phyloP scores from a whole-genome alignment of 2,113 vertebrate species.

The Scalopus aquaticus region DNA sequence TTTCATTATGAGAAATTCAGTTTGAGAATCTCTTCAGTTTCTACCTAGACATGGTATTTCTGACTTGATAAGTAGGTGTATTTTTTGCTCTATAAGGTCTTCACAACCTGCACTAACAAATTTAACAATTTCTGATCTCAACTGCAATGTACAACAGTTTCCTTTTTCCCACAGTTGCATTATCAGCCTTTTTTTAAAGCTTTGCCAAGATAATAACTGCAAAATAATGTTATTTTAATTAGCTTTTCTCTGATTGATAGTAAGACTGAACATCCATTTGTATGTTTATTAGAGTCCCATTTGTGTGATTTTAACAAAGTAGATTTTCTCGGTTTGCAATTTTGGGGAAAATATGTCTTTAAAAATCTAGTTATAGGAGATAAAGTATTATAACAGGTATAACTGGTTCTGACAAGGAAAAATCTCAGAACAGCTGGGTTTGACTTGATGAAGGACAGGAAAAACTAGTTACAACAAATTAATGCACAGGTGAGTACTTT shows the following conservation, averaged over 20 bases:
- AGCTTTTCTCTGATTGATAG: constrained; percentile 16
- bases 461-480: background rate
- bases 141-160: background rate
- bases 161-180: background rate
- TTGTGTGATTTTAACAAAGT: constrained; percentile 3
- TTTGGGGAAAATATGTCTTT: background rate
- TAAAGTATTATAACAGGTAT: constrained; percentile 44
- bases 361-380: background rate
- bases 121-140: background rate
- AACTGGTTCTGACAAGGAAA: constrained; percentile 70
- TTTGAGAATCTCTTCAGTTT: background rate
- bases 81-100: background rate
- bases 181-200: background rate
- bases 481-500: background rate
- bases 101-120: background rate
- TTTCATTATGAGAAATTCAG: background rate
- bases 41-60: background rate
- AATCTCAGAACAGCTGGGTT: constrained; percentile 25
- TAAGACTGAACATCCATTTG: background rate
- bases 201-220: background rate
- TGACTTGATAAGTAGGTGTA: background rate
- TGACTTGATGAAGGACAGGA: constrained; percentile 52
- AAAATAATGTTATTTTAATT: background rate
- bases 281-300: background rate
- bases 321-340: background rate